Conservation (phyloP, 2,888 invertebrate genomes). For the Epinotia ramella region DNA sequence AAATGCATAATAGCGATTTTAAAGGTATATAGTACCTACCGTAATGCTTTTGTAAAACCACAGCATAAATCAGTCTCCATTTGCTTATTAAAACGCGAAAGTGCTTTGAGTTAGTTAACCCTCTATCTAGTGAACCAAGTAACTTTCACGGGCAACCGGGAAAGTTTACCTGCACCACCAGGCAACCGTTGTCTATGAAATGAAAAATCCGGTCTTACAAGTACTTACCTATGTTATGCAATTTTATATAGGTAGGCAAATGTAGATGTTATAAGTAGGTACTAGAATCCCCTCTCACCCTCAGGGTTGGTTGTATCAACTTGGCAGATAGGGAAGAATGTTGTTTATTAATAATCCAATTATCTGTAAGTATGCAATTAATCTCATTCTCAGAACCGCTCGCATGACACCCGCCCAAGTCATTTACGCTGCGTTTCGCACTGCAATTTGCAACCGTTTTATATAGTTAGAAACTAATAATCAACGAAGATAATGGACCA, state of each 20-base stretch:
- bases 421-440: neutral
- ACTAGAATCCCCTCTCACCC: too few relatives aligned
- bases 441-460: slow-evolving; percentile 5
- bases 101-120: neutral
- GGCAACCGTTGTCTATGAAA: neutral
- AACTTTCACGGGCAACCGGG: neutral
- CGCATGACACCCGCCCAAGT: slow-evolving; percentile 1
- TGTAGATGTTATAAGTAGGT: too few relatives aligned
- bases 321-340: too few relatives aligned
- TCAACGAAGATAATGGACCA: slow-evolving; percentile 18
- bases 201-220: too few relatives aligned
- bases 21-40: too few relatives aligned
- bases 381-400: neutral
- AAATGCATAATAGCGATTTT: neutral
- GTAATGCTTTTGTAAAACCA: neutral
- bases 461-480: slow-evolving; percentile 13
- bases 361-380: neutral
- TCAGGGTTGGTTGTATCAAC: too few relatives aligned
- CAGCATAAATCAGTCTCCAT: neutral
- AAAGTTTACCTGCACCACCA: neutral
- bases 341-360: too few relatives aligned
- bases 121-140: neutral
- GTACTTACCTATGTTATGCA: too few relatives aligned
- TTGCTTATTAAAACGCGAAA: neutral
- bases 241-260: too few relatives aligned